A percentile compares a stretch with the other conserved stretches of the same genome.
Evolutionary conservation across 2,113 vertebrate genomes (phyloP).

Genomic region (Thalassoma bifasciatum): DNA sequence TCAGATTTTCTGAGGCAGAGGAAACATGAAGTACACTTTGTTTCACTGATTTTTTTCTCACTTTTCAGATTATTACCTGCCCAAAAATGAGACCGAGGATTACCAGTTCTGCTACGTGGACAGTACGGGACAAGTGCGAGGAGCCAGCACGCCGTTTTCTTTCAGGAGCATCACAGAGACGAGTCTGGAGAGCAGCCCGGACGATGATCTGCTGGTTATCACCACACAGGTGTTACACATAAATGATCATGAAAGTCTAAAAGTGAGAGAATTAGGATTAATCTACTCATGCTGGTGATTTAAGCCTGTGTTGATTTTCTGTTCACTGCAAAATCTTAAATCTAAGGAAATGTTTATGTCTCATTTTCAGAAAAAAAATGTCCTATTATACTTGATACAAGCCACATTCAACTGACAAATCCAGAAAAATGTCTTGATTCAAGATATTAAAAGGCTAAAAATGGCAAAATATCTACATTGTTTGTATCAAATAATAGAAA

Average conservation of each 20-base stretch:
- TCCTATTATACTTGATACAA: no score
- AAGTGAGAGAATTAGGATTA: no score
- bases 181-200: constrained; percentile 55
- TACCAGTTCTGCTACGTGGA: constrained; percentile 88
- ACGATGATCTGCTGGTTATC: constrained; percentile 80
- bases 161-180: constrained; percentile 67
- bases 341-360: no score
- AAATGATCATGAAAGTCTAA: neutral
- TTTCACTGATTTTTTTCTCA: no score
- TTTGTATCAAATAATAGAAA: no score
- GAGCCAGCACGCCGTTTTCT: constrained; percentile 84
- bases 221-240: constrained; percentile 80
- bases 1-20: neutral
- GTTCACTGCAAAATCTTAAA: no score
- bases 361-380: no score
- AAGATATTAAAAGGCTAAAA: no score
- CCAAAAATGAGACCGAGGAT: constrained; percentile 82
- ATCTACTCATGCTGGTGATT: neutral
- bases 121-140: constrained; percentile 74
- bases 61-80: constrained; percentile 80
- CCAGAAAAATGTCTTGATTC: no score
- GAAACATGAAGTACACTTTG: neutral
- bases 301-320: neutral
- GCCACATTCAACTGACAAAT: no score
- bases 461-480: no score